phyloP scores from a whole-genome alignment of 2,797 vertebrate genomes.

The Pteropus rufus region DNA sequence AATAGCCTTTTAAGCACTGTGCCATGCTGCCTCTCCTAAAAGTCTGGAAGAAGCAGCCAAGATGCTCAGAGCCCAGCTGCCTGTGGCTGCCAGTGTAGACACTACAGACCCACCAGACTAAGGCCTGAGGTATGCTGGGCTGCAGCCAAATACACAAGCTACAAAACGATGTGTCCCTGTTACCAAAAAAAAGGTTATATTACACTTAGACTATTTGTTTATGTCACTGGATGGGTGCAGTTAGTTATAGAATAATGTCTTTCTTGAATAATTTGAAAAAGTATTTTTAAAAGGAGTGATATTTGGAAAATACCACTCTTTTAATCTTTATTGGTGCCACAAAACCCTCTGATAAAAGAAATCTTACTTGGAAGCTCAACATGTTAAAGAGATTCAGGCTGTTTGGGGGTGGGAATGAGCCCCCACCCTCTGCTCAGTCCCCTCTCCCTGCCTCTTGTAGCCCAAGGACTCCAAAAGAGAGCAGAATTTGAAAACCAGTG shows the following conservation, averaged over 20 bases:
- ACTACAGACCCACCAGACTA: background rate
- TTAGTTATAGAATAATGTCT: background rate
- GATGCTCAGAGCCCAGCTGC: background rate
- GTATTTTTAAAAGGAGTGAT: background rate
- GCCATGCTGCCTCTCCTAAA: background rate
- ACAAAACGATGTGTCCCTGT: background rate
- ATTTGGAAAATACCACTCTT: background rate
- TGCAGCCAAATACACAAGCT: background rate
- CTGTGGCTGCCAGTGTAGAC: background rate
- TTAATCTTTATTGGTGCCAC: background rate
- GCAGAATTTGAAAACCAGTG: background rate
- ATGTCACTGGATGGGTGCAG: background rate
- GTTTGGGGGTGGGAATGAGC: background rate
- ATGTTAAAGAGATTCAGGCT: background rate
- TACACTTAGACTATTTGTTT: background rate
- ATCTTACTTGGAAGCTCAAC: background rate
- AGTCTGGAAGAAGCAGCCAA: background rate
- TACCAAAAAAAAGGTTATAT: background rate
- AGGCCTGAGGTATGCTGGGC: background rate
- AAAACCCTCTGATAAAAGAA: background rate
- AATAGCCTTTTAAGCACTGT: background rate
- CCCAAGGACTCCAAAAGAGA: background rate
- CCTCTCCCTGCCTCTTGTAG: background rate
- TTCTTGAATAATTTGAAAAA: background rate
- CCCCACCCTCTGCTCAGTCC: background rate